Evolutionary conservation across 2,797 vertebrate genomes (phyloP).

Genomic region (Hoplostethus atlanticus): DNA sequence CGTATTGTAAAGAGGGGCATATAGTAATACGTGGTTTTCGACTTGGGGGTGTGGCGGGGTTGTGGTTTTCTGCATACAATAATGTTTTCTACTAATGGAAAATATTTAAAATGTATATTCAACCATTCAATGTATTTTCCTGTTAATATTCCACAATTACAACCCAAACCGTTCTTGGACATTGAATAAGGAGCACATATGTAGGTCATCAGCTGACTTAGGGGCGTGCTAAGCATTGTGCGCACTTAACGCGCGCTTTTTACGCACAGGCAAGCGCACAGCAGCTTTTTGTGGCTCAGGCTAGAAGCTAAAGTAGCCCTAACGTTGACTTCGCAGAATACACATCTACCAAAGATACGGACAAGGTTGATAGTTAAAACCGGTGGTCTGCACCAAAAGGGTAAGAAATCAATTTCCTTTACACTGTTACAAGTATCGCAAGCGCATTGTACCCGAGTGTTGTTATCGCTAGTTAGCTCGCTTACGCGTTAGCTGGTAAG

Average conservation of each 20-base stretch:
- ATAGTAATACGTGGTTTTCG: no score
- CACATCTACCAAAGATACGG: constrained; percentile 12
- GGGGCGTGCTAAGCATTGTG: constrained; percentile 77
- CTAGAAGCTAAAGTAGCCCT: constrained; percentile 70
- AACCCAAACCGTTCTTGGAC: background rate
- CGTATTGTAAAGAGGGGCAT: no score
- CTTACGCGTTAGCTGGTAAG: constrained; percentile 53
- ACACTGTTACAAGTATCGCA: background rate
- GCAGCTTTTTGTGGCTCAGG: constrained; percentile 58
- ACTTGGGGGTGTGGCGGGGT: no score
- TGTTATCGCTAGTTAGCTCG: background rate
- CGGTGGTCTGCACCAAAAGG: constrained; percentile 13
- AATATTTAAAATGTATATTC: background rate
- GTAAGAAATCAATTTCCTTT: constrained; percentile 12
- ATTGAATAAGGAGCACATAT: background rate
- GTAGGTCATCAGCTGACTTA: constrained; percentile 66
- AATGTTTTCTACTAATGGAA: background rate
- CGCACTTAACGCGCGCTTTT: constrained; percentile 82
- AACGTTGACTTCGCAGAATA: constrained; percentile 20
- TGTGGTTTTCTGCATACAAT: background rate
- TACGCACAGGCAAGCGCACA: constrained; percentile 58
- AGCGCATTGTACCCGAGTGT: background rate
- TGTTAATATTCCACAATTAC: background rate
- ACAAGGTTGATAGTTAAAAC: background rate
- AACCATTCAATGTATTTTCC: background rate